Percentiles rank a stretch among this genome's conserved stretches.
Conservation (phyloP, 2,888 invertebrate genomes). For the Petrophora chlorosata region DNA sequence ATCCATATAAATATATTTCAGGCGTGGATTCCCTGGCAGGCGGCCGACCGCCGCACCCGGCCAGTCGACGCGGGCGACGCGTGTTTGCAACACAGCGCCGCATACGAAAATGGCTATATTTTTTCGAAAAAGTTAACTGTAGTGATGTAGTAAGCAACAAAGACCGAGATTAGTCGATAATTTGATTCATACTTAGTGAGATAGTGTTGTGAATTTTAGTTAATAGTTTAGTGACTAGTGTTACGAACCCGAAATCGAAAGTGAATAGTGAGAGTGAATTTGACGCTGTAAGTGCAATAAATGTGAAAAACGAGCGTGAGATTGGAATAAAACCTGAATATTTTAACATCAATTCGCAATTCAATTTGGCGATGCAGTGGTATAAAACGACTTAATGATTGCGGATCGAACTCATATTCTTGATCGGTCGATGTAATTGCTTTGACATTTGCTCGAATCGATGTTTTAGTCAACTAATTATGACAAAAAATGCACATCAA, state of each 20-base stretch:
- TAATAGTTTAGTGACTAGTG: not conserved
- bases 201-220: constrained; percentile 16
- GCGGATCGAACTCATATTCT: not conserved
- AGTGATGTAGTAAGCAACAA: constrained; percentile 33
- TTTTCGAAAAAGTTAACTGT: constrained; percentile 30
- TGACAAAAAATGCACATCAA: too few relatives aligned
- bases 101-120: constrained; percentile 50
- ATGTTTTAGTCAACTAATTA: too few relatives aligned
- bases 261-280: constrained; percentile 45
- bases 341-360: constrained; percentile 27
- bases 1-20: constrained; percentile 78
- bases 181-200: constrained; percentile 26
- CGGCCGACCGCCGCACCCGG: constrained; percentile 73
- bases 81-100: constrained; percentile 59
- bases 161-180: constrained; percentile 24
- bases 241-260: constrained; percentile 43
- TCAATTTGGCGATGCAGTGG: constrained; percentile 22
- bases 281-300: constrained; percentile 31
- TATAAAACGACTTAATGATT: not conserved
- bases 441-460: constrained; percentile 6
- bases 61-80: constrained; percentile 72
- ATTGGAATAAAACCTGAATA: constrained; percentile 29
- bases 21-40: constrained; percentile 75
- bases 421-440: not conserved
- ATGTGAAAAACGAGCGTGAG: constrained; percentile 29